phyloP scores from a whole-genome alignment of 2,113 vertebrate species.

The Willisornis vidua region DNA sequence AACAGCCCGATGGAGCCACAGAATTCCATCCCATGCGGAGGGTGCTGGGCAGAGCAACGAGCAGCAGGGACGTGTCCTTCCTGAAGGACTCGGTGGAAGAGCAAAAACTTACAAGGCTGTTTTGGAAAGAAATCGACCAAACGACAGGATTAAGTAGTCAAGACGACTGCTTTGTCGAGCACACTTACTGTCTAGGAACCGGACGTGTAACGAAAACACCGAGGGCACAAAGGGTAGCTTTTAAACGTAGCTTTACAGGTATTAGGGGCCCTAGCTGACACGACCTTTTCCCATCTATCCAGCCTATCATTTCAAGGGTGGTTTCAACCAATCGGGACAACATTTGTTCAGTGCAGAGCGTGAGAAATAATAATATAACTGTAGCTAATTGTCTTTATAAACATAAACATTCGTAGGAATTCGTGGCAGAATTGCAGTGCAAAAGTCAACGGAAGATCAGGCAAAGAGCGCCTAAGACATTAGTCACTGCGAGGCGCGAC shows the following conservation, averaged over 20 bases:
- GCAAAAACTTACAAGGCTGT: not conserved
- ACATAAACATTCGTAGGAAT: not conserved
- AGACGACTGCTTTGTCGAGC: not conserved
- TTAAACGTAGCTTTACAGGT: not conserved
- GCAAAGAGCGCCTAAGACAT: not conserved
- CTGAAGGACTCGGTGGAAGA: constrained; percentile 14
- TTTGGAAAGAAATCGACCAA: not conserved
- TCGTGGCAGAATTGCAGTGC: not conserved
- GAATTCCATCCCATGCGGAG: not conserved
- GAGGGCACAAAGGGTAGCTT: not conserved
- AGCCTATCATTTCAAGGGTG: not conserved
- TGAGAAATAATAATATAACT: not conserved
- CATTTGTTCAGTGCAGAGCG: not conserved
- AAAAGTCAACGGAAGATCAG: not conserved
- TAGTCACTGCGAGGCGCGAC: not conserved
- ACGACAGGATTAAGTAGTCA: not conserved
- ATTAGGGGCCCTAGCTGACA: not conserved
- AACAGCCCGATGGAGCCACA: not conserved
- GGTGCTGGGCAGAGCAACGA: not conserved
- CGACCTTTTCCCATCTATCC: not conserved
- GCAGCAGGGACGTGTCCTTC: not conserved
- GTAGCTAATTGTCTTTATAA: not conserved
- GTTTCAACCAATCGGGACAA: not conserved
- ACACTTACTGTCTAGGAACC: not conserved
- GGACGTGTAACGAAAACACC: fast-evolving